These are phyloP conservation scores for Ctenopoma multispine DNA, from an alignment of 2,797 vertebrate species.

Conservation along the genomic window DNA sequence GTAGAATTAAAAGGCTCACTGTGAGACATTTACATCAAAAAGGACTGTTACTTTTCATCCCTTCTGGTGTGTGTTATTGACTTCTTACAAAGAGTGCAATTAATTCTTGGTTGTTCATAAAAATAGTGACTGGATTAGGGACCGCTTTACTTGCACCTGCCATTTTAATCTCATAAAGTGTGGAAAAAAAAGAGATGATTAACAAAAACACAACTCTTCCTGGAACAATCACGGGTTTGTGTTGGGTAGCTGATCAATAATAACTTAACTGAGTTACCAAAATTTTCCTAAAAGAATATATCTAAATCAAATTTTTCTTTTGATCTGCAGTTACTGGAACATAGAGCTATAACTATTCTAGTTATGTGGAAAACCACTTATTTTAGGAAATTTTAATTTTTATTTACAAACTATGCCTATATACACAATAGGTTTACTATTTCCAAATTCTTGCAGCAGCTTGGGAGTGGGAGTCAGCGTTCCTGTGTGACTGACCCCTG, in stretches of 20 bases:
- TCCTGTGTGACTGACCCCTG: slow-evolving; percentile 30
- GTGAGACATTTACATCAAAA: slow-evolving; percentile 27
- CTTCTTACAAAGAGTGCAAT: slow-evolving; percentile 18
- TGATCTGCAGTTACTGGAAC: too few species aligned
- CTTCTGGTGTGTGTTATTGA: neutral
- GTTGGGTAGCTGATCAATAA: too few species aligned
- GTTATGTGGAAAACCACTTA: neutral
- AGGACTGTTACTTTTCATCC: slow-evolving; percentile 1
- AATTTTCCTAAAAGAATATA: too few species aligned
- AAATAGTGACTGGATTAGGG: slow-evolving; percentile 1
- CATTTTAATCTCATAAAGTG: slow-evolving; percentile 1
- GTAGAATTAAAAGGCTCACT: slow-evolving; percentile 3
- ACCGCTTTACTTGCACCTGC: neutral
- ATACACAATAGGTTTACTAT: slow-evolving; percentile 3
- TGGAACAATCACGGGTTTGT: neutral
- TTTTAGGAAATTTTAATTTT: neutral
- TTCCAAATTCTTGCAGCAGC: neutral
- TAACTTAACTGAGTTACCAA: too few species aligned
- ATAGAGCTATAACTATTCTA: neutral
- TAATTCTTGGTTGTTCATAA: slow-evolving; percentile 1
- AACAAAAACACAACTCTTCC: neutral
- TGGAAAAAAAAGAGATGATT: neutral
- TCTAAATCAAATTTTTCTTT: too few species aligned
- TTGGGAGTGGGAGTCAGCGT: slow-evolving; percentile 27
- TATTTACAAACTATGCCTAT: neutral